A percentile compares a stretch with the other conserved stretches of the same genome.
Evolutionary conservation across 2,113 vertebrate genomes (phyloP).

Genomic region (Elephantulus edwardii): DNA sequence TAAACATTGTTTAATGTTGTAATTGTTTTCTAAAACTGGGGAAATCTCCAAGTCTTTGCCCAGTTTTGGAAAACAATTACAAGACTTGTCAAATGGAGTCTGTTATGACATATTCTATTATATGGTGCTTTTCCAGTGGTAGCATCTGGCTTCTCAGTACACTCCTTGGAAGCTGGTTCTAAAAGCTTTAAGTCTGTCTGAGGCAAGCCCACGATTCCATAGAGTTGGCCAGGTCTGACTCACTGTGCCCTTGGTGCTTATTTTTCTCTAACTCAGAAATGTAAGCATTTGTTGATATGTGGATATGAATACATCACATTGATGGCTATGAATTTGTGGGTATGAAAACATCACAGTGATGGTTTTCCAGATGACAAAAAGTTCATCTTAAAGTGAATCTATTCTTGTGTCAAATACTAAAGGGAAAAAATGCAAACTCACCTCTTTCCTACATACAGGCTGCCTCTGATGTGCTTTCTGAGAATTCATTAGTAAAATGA

Average conservation of each 20-base stretch:
- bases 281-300: background rate
- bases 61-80: constrained; percentile 66
- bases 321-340: background rate
- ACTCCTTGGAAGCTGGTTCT: constrained; percentile 72
- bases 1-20: too few relatives aligned
- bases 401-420: background rate
- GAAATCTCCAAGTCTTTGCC: background rate
- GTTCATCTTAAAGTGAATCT: background rate
- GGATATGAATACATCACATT: background rate
- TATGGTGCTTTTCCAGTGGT: constrained; percentile 69
- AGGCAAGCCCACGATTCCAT: constrained; percentile 67
- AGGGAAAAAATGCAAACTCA: background rate
- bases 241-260: background rate
- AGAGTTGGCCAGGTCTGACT: constrained; percentile 73
- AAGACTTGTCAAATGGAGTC: constrained; percentile 69
- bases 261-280: background rate
- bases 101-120: background rate
- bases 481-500: background rate
- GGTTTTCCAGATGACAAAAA: background rate
- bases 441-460: background rate
- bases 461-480: background rate
- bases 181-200: constrained; percentile 63
- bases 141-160: constrained; percentile 76
- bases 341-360: background rate
- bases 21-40: too few relatives aligned